Conservation (phyloP, 2,797 vertebrate genomes). For the Sciurus carolinensis region DNA sequence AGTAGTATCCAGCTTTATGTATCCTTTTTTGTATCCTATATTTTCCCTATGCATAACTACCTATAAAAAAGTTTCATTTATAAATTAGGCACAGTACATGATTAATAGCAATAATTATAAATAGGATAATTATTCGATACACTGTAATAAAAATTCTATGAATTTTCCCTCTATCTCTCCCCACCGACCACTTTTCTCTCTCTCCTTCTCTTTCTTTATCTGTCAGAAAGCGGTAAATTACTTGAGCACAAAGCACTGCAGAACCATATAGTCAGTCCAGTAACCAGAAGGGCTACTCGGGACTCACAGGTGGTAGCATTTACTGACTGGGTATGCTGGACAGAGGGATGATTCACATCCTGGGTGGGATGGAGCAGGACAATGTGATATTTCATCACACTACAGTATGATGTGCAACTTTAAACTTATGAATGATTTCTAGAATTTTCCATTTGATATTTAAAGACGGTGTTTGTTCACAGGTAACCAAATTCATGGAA, state of each 20-base stretch:
- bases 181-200: too few species aligned
- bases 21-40: background rate
- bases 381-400: too few species aligned
- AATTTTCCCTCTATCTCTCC: background rate
- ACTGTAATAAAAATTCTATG: background rate
- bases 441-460: background rate
- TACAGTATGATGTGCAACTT: background rate
- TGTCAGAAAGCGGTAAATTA: background rate
- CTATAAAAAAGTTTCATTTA: background rate
- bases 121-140: background rate
- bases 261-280: background rate
- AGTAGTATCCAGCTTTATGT: background rate
- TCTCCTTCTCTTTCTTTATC: background rate
- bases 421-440: background rate
- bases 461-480: background rate
- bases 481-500: background rate
- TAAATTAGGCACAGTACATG: background rate
- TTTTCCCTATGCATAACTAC: background rate
- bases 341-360: background rate
- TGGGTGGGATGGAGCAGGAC: background rate
- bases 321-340: background rate
- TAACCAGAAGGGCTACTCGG: background rate
- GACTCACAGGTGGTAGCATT: too few species aligned
- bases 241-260: background rate
- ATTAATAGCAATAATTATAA: background rate